Evolutionary conservation across 1,140 invertebrate species (phyloP), one percentile per base, ranked within the genome.

Genomic region (Brachionus angularis): DNA sequence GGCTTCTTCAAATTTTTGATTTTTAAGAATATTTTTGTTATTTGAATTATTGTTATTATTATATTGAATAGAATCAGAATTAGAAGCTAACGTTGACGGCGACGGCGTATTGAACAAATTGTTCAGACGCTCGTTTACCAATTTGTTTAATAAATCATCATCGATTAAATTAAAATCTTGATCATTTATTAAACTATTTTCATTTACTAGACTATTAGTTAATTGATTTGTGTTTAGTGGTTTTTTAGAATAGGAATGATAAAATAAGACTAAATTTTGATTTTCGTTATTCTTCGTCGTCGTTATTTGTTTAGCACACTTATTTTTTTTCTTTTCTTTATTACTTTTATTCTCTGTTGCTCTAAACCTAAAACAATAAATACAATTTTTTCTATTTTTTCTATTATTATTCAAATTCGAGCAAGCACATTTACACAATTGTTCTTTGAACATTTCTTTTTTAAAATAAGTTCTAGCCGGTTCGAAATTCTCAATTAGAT

Each of bases 231-330:
- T 18, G 14, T n/a, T 3, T 58, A 1, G n/a, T n/a, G 53, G 53
- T 4, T 39, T 12, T 58, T 39, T 58, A 12, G 34, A 39, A 39
- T 58, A 58, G 36, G 53, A 39, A 58, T 58, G 53, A 23, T 58
- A 31, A 39, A 58, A 23, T 39, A 39, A 39, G 10, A 58, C 39
- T 27, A 12, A n/a, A 34, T 58, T 21, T 21, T 39, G 3, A 3
- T 16, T 58, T 21, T 23, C n/a, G 18, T 58, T 58, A 25, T 55
- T 55, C 3, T 55, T 55, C 3, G 27, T 4, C 34, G 16, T 34
- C 4, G 52, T 12, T 31, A 55, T 25, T 2, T 14, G 12, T 8
- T 53, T 29, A 2, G 18, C 2, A 36, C 27, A 23, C 10, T 34
- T 39, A 39, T 39, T 14, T 23, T 14, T 21, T 14, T 34, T 39